Evolutionary conservation across 2,888 invertebrate species (phyloP).

Genomic region (Cinara cedri): DNA sequence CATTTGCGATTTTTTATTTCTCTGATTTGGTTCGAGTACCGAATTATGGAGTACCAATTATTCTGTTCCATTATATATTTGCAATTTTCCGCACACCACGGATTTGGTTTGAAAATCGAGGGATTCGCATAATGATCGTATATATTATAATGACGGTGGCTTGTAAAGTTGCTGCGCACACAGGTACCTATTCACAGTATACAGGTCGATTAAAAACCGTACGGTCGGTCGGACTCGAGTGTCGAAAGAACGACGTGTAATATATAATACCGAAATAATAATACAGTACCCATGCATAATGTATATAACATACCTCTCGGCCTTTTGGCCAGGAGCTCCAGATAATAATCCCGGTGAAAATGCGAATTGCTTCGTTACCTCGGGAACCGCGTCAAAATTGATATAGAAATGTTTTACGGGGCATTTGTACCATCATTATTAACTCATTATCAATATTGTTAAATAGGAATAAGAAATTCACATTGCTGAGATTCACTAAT

Average conservation of each 20-base stretch:
- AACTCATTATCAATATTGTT: background rate
- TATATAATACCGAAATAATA: constrained; percentile 31
- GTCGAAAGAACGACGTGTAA: constrained; percentile 4
- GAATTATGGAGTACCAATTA: too few species aligned
- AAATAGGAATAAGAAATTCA: too few species aligned
- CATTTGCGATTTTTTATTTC: too few species aligned
- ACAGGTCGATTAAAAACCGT: constrained; percentile 30
- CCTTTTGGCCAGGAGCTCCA: constrained; percentile 11
- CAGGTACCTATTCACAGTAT: background rate
- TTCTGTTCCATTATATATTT: too few species aligned
- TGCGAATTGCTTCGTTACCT: constrained; percentile 44
- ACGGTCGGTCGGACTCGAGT: constrained; percentile 39
- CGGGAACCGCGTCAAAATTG: constrained; percentile 48
- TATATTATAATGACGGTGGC: too few species aligned
- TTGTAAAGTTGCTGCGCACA: background rate
- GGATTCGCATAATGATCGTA: background rate
- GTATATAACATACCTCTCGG: background rate
- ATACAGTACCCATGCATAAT: background rate
- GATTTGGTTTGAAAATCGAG: too few species aligned
- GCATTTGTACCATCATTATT: background rate
- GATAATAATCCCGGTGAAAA: constrained; percentile 44
- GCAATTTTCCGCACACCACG: too few species aligned
- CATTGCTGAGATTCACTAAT: too few species aligned
- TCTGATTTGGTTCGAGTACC: too few species aligned
- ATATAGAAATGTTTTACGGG: constrained; percentile 42